phyloP scores from a whole-genome alignment of 2,113 vertebrate species.

The Bothrops jararaca region DNA sequence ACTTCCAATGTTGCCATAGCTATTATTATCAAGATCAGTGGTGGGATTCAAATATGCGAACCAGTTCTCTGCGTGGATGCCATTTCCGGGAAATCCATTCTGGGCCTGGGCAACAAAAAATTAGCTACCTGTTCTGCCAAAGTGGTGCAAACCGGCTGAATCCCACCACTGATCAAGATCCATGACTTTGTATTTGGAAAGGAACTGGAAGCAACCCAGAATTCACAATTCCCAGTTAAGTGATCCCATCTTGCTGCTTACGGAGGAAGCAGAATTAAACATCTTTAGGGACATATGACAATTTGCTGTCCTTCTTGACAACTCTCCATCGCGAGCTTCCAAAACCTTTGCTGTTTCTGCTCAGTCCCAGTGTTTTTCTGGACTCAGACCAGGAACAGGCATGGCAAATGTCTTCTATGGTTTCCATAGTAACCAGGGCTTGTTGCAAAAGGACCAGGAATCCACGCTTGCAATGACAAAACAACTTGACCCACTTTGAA shows the following conservation, averaged over 20 bases:
- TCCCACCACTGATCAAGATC: neutral
- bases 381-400: conserved; percentile 69
- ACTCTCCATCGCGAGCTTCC: conserved; percentile 8
- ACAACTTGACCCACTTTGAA: conserved; percentile 74
- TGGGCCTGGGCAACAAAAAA: no score
- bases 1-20: neutral
- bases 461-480: conserved; percentile 70
- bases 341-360: conserved; percentile 35
- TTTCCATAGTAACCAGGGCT: conserved; percentile 67
- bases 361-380: conserved; percentile 59
- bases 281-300: neutral
- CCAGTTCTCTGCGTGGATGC: no score
- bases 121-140: no score
- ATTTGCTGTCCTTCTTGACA: neutral
- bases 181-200: neutral
- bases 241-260: neutral
- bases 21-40: neutral
- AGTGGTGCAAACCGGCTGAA: no score
- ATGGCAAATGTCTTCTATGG: conserved; percentile 72
- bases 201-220: neutral
- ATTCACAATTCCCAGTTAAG: neutral
- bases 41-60: no score
- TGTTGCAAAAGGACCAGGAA: conserved; percentile 65
- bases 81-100: no score
- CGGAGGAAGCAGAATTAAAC: fast-evolving